Base-by-base conservation (phyloP, 2,888 invertebrate species). In the Drosophila subsilvestris region DNA sequence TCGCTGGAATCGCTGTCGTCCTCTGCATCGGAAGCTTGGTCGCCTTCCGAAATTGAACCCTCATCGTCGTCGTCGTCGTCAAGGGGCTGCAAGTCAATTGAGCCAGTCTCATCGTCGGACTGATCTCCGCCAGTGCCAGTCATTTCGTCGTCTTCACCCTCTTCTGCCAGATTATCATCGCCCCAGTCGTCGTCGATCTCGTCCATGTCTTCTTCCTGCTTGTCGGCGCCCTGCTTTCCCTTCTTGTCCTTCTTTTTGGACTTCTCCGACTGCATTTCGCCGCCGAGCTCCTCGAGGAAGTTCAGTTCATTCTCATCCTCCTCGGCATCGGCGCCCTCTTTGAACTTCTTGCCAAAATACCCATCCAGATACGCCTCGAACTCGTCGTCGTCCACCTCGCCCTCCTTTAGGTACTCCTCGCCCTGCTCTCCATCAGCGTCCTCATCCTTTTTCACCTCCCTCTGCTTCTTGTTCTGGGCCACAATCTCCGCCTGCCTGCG, bases 351-450 rank as follows among this genome's bases (percentile, higher is more conserved):
- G 60, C 91, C 93, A 42, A 93, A 92, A 63, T 93, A 90, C 18
- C 90, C 90, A 76, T 93, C 93, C 65, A 93, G 79, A 90, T 93
- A 93, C 2, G 91, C 92, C 55, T 94, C 93, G 74, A 93, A 93
- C 63, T 93, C 93, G 76, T 93, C 93, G 58, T 93, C 93, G 56
- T 94, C 94, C 10, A 98, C 95, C 50, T 96, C 96, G 78, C 95
- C 95, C 76, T 94, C 94, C 51, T 93, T 94, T 42, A 95, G 94
- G 7, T 94, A 94, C 49, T 94, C 94, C 6, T 92, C 92, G 1
- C 47, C 70, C 25, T 27, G 58, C 0, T 42, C 76, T 0, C 42
- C 74, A 0, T 92, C 93, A 1, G 62, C 76, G 12, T 94, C 94
- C 51, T 94, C 94, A 4, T 8, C 80, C 78, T 70, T 88, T 91